Percentiles rank a stretch among this genome's conserved stretches.
Evolutionary conservation across 2,113 vertebrate genomes (phyloP).

Genomic region (Sylvilagus bachmani): DNA sequence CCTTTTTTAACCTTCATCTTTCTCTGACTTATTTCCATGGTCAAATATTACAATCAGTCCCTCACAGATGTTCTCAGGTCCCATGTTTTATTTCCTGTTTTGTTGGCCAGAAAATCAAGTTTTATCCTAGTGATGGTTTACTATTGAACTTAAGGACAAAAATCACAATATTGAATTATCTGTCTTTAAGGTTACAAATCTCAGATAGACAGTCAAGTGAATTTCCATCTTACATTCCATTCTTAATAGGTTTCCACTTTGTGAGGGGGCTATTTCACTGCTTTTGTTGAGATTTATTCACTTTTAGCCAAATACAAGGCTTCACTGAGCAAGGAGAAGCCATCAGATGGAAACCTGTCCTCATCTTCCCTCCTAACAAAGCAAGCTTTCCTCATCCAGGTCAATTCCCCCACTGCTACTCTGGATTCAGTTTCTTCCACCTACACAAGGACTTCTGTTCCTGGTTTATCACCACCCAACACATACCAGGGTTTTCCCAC

Average conservation of each 20-base stretch:
- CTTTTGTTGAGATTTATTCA: not conserved
- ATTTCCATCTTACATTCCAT: not conserved
- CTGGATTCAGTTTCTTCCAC: not conserved
- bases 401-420: not conserved
- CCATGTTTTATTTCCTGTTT: not conserved
- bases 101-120: not conserved
- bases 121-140: not conserved
- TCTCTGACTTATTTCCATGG: not conserved
- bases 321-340: not conserved
- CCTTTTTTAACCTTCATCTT: not conserved
- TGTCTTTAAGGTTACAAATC: not conserved
- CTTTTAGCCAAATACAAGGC: not conserved
- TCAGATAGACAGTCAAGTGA: not conserved
- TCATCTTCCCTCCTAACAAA: not conserved
- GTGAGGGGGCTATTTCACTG: not conserved
- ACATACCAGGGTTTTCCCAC: not conserved
- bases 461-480: not conserved
- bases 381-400: not conserved
- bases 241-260: not conserved
- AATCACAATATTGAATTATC: not conserved
- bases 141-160: not conserved
- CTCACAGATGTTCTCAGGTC: not conserved
- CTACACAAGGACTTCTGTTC: not conserved
- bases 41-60: not conserved
- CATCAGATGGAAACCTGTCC: not conserved